Percentiles rank a stretch among this genome's conserved stretches.
Evolutionary conservation across 2,888 invertebrate species (phyloP).

Genomic region (Physocephala rufipes): DNA sequence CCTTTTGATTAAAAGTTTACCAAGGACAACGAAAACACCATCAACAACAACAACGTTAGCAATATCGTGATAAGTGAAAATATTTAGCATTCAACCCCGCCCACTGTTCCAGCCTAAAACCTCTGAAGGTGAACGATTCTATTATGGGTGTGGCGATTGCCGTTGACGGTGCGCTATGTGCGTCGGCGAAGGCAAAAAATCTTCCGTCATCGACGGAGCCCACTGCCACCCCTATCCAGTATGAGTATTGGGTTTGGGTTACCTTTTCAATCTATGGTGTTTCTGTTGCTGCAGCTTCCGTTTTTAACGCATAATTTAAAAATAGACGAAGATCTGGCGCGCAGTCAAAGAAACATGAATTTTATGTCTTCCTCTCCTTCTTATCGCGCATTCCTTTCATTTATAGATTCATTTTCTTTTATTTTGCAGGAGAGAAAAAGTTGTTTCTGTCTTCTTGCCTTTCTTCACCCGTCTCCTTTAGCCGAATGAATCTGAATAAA

Average conservation of each 20-base stretch:
- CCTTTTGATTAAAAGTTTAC: conserved; percentile 31
- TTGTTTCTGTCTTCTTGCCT: neutral
- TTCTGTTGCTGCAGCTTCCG: conserved; percentile 40
- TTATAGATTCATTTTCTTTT: conserved; percentile 10
- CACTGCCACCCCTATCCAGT: too few species aligned
- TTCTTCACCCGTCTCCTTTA: neutral
- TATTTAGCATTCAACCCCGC: conserved; percentile 9
- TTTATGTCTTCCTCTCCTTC: neutral
- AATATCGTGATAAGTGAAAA: conserved; percentile 31
- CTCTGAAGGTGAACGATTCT: neutral
- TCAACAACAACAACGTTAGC: conserved; percentile 20
- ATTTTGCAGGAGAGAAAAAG: conserved; percentile 52
- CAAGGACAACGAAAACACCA: conserved; percentile 30
- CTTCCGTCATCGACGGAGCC: conserved; percentile 21
- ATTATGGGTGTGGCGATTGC: neutral
- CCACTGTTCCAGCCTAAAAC: neutral
- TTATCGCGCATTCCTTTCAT: conserved; percentile 15
- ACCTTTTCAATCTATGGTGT: neutral
- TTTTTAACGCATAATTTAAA: conserved; percentile 64
- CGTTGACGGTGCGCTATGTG: conserved; percentile 13
- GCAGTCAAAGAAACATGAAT: conserved; percentile 24
- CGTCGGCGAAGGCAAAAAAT: conserved; percentile 15
- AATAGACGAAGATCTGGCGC: conserved; percentile 59
- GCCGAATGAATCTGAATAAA: conserved; percentile 60
- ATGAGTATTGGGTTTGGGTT: conserved; percentile 36